Conservation (phyloP, 1,140 invertebrate genomes). For the Drosophila bifasciata region DNA sequence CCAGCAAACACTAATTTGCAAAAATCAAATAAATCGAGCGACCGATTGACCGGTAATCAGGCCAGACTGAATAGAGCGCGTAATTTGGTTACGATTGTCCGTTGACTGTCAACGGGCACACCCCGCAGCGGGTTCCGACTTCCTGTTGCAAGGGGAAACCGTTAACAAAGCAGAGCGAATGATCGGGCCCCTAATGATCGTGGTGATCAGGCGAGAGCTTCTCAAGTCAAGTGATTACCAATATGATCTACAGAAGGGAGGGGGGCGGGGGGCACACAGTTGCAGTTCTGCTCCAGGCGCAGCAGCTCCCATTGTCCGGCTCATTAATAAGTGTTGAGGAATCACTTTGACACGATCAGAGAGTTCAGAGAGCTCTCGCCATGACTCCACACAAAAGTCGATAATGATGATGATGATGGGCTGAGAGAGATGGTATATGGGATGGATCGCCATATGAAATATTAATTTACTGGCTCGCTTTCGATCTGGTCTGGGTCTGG, state of each 20-base stretch:
- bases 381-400: slow-evolving; percentile 74
- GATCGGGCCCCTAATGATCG: slow-evolving; percentile 74
- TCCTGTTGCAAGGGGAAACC: slow-evolving; percentile 53
- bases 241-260: slow-evolving; percentile 59
- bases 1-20: slow-evolving; percentile 61
- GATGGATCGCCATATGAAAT: slow-evolving; percentile 67
- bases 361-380: slow-evolving; percentile 38
- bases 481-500: slow-evolving; percentile 30
- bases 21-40: slow-evolving; percentile 11
- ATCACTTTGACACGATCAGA: slow-evolving; percentile 78
- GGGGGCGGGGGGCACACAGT: slow-evolving; percentile 15
- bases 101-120: slow-evolving; percentile 56
- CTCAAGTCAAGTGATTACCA: slow-evolving; percentile 78
- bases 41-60: slow-evolving; percentile 37
- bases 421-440: neutral
- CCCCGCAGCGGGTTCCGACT: slow-evolving; percentile 43
- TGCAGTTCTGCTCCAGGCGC: slow-evolving; percentile 35
- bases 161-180: slow-evolving; percentile 80
- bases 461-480: slow-evolving; percentile 75
- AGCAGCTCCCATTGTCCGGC: slow-evolving; percentile 56
- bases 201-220: slow-evolving; percentile 48
- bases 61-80: slow-evolving; percentile 48
- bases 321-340: slow-evolving; percentile 72
- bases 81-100: slow-evolving; percentile 78
- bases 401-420: slow-evolving; percentile 39